phyloP scores from a whole-genome alignment of 2,888 invertebrate genomes.

The Diaprepes abbreviatus region DNA sequence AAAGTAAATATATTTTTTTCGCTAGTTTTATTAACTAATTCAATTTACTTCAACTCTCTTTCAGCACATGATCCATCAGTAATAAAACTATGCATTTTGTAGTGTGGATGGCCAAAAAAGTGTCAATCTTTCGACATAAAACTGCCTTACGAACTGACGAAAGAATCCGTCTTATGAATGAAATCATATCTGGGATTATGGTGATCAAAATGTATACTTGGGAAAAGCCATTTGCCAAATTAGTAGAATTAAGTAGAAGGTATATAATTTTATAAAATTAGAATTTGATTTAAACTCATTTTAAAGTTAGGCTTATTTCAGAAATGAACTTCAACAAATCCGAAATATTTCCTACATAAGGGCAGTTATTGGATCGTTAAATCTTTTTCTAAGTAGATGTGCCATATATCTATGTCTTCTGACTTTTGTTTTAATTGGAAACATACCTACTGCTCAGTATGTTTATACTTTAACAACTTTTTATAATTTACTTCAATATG shows the following conservation, averaged over 20 bases:
- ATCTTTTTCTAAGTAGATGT: constrained; percentile 86
- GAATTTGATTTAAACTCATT: constrained; percentile 19
- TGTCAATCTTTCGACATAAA: constrained; percentile 60
- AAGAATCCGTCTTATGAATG: constrained; percentile 77
- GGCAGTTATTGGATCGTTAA: constrained; percentile 74
- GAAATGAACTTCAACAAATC: constrained; percentile 78
- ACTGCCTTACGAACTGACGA: constrained; percentile 75
- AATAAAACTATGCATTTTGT: too few relatives aligned
- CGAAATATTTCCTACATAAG: constrained; percentile 75
- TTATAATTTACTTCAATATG: constrained; percentile 78
- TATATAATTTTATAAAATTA: constrained; percentile 18
- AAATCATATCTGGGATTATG: constrained; percentile 73
- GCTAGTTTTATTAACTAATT: too few relatives aligned
- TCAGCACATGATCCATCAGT: too few relatives aligned
- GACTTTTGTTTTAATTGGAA: constrained; percentile 78
- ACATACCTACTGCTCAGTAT: constrained; percentile 71
- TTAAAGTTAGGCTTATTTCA: constrained; percentile 66
- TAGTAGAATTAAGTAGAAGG: constrained; percentile 48
- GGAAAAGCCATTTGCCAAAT: constrained; percentile 52
- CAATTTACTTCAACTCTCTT: too few relatives aligned
- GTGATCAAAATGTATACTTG: constrained; percentile 56
- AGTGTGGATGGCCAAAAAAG: constrained; percentile 59
- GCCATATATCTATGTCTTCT: constrained; percentile 87
- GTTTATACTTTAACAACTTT: constrained; percentile 83
- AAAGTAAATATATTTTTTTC: too few relatives aligned